Evolutionary conservation across 2,888 invertebrate species (phyloP).

Genomic region (Chromoteleia sp.): DNA sequence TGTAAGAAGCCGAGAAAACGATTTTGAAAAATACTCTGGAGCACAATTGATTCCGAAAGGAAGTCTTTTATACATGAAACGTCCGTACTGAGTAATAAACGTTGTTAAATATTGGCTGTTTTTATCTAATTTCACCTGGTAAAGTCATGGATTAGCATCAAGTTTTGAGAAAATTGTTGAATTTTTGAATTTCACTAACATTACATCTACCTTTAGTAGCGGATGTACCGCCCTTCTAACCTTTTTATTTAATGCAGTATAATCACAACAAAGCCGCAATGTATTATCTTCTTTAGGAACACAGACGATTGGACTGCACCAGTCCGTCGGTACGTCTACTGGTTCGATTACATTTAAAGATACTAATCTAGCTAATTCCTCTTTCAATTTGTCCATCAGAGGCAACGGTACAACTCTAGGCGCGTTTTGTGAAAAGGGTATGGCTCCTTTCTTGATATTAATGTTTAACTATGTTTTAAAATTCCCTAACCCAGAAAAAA

Average conservation of each 20-base stretch:
- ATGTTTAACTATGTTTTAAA: conserved; percentile 73
- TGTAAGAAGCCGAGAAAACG: conserved; percentile 41
- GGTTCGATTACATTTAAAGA: conserved; percentile 74
- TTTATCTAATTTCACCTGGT: conserved; percentile 62
- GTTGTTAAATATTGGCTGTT: too few species aligned
- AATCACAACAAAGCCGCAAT: too few species aligned
- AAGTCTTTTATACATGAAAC: too few species aligned
- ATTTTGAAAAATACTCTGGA: too few species aligned
- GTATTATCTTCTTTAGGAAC: too few species aligned
- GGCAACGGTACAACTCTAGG: conserved; percentile 78
- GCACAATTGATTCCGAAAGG: too few species aligned
- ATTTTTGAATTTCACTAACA: conserved; percentile 69
- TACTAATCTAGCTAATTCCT: conserved; percentile 75
- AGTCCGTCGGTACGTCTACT: too few species aligned
- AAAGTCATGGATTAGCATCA: conserved; percentile 70
- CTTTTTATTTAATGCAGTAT: conserved; percentile 74
- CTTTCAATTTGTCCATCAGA: conserved; percentile 74
- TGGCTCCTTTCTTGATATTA: conserved; percentile 71
- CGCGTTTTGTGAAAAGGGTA: conserved; percentile 73
- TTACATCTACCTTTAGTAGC: conserved; percentile 74
- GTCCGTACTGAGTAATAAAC: too few species aligned
- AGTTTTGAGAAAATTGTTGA: conserved; percentile 73
- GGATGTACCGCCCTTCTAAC: conserved; percentile 71
- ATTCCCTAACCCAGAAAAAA: conserved; percentile 72
- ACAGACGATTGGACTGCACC: too few species aligned